Percentiles rank a stretch among this genome's conserved stretches.
Evolutionary conservation across 2,888 invertebrate genomes (phyloP).

Genomic region (Therioaphis trifolii): DNA sequence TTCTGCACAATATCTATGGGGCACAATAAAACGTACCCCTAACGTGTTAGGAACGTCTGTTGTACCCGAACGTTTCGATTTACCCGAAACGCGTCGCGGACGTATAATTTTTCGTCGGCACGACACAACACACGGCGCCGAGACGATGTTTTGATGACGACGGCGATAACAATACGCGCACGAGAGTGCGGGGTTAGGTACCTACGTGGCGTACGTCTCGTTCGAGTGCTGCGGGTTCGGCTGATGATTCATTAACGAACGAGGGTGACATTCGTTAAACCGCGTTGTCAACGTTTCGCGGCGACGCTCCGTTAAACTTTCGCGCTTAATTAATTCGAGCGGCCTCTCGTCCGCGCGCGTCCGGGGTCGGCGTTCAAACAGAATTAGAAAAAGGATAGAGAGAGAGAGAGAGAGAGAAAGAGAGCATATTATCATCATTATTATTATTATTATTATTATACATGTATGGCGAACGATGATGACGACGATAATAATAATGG

Average conservation of each 20-base stretch:
- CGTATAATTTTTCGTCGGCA: too few species aligned
- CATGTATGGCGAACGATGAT: not conserved
- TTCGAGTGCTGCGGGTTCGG: constrained; percentile 37
- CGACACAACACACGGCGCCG: too few species aligned
- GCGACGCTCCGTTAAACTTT: constrained; percentile 58
- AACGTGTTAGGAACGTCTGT: too few species aligned
- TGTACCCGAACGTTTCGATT: too few species aligned
- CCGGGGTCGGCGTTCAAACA: constrained; percentile 17
- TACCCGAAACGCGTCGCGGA: too few species aligned
- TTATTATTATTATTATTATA: too few species aligned
- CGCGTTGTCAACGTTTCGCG: constrained; percentile 51
- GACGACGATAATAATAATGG: not conserved
- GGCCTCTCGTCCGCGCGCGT: too few species aligned
- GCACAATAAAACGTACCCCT: too few species aligned
- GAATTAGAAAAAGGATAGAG: constrained; percentile 18
- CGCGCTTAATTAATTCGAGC: constrained; percentile 57
- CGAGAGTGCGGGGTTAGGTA: not conserved
- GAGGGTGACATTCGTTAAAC: constrained; percentile 48
- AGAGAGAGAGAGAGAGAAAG: not conserved
- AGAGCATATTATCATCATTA: not conserved
- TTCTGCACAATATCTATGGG: too few species aligned
- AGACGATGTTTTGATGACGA: too few species aligned
- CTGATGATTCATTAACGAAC: constrained; percentile 53
- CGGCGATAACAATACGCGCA: not conserved
- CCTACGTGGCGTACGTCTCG: not conserved